Evolutionary conservation across 2,113 vertebrate genomes (phyloP).

Genomic region (Cricetomys ansorgei): DNA sequence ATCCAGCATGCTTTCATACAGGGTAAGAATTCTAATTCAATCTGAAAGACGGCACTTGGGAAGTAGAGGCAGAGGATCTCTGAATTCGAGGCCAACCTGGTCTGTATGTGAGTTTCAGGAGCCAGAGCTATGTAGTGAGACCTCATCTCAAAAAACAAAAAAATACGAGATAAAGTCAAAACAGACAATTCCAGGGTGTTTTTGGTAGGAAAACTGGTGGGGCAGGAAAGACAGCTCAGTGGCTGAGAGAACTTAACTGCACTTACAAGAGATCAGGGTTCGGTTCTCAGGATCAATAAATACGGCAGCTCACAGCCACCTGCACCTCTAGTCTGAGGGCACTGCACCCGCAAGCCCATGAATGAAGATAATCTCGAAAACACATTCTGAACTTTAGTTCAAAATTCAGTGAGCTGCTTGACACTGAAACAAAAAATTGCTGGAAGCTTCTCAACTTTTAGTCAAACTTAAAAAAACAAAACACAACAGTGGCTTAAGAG

Average conservation of each 20-base stretch:
- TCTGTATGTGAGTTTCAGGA: too few species aligned
- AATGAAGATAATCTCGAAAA: neutral
- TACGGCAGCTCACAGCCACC: neutral
- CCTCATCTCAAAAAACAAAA: neutral
- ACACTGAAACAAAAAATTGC: slow-evolving; percentile 18
- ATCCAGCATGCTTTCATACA: slow-evolving; percentile 1
- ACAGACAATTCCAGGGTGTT: neutral
- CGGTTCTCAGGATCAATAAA: neutral
- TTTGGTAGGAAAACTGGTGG: neutral
- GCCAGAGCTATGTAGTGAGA: too few species aligned
- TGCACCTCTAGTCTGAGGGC: neutral
- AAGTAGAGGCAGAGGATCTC: neutral
- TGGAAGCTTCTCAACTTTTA: neutral
- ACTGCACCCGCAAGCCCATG: neutral
- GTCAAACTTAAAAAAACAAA: too few species aligned
- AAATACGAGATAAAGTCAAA: neutral
- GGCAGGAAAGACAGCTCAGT: neutral
- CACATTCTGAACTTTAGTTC: neutral
- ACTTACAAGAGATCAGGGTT: neutral
- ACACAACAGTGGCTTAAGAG: slow-evolving; percentile 3
- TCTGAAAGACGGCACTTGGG: neutral
- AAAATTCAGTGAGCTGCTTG: neutral
- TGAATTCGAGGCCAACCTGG: neutral
- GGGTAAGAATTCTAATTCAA: too few species aligned
- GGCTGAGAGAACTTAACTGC: neutral